phyloP scores from a whole-genome alignment of 2,113 vertebrate genomes.

The Catharus minimus region DNA sequence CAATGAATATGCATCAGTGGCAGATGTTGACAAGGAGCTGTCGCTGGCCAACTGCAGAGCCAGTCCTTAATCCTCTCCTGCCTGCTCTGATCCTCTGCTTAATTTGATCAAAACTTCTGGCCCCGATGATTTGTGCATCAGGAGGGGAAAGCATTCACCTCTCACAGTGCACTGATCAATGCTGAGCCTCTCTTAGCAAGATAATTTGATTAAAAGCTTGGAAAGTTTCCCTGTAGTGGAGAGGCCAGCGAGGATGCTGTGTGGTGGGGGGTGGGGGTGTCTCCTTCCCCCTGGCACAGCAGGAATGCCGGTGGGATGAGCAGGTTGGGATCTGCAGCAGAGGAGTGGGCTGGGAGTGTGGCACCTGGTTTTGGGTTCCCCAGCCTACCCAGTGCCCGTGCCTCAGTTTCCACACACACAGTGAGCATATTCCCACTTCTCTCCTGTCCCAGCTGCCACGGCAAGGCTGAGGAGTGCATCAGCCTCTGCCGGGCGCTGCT shows the following conservation, averaged over 20 bases:
- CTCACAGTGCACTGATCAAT: background rate
- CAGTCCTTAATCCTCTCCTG: constrained; percentile 43
- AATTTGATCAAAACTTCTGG: constrained; percentile 59
- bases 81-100: constrained; percentile 56
- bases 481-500: constrained; percentile 91
- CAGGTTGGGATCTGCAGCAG: background rate
- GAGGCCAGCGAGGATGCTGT: background rate
- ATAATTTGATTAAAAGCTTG: constrained; percentile 56
- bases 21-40: constrained; percentile 63
- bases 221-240: constrained; percentile 32
- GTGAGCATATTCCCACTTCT: background rate
- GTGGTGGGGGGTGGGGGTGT: background rate
- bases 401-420: background rate
- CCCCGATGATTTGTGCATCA: constrained; percentile 27
- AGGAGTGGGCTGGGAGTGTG: fast-evolving
- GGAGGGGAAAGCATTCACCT: constrained; percentile 25
- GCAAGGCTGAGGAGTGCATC: constrained; percentile 96
- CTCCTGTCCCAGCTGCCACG: constrained; percentile 82
- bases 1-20: constrained; percentile 59
- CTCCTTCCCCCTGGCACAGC: background rate
- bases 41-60: constrained; percentile 49
- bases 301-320: background rate
- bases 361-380: background rate
- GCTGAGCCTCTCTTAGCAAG: constrained; percentile 38
- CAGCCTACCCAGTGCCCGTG: background rate